These are phyloP conservation scores for Pampus argenteus DNA, from an alignment of 2,797 vertebrate species.

Conservation along the genomic window DNA sequence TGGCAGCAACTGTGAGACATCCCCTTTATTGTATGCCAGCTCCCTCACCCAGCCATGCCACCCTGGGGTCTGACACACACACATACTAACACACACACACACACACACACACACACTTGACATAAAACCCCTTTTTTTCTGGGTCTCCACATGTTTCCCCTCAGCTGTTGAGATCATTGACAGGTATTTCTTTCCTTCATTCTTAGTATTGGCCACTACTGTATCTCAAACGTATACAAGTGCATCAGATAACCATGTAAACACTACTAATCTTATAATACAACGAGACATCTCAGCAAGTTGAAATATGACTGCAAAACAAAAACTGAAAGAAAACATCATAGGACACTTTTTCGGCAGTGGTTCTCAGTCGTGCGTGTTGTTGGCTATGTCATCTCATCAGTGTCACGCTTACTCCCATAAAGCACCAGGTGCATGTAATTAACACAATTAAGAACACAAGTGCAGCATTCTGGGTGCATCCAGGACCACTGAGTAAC, in stretches of 20 bases:
- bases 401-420: background rate
- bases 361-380: slow-evolving; percentile 26
- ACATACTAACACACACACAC: slow-evolving; percentile 8
- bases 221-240: background rate
- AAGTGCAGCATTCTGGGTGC: background rate
- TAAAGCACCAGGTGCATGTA: background rate
- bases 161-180: slow-evolving; percentile 7
- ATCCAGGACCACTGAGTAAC: background rate
- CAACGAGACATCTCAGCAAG: background rate
- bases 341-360: slow-evolving; percentile 4
- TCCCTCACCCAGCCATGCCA: slow-evolving; percentile 60
- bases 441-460: slow-evolving; percentile 1
- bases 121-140: slow-evolving; percentile 34
- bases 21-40: slow-evolving; percentile 68
- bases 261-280: no score
- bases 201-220: background rate
- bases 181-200: slow-evolving; percentile 2
- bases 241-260: background rate
- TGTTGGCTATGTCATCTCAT: slow-evolving; percentile 9
- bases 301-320: slow-evolving; percentile 9
- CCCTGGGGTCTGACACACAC: slow-evolving; percentile 54
- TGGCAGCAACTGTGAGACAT: slow-evolving; percentile 66
- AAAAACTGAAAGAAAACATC: slow-evolving; percentile 41
- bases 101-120: slow-evolving; percentile 39
- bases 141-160: slow-evolving; percentile 26